phyloP scores from a whole-genome alignment of 2,797 vertebrate genomes.

The Nasua narica region DNA sequence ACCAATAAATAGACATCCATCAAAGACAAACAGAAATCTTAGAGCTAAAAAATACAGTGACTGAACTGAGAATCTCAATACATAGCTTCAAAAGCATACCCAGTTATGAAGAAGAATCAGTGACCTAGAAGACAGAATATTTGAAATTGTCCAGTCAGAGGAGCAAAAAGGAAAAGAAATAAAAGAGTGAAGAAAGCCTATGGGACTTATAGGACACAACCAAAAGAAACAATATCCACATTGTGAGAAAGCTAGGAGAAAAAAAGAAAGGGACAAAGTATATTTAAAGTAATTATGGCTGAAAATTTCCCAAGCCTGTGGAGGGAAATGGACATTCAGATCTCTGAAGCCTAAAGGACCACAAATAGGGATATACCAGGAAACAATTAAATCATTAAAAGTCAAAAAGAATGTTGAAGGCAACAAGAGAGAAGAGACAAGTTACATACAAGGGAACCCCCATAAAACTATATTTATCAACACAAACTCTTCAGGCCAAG shows the following conservation, averaged over 20 bases:
- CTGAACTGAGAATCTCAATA: neutral
- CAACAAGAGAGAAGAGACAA: neutral
- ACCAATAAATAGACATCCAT: neutral
- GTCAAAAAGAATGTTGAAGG: neutral
- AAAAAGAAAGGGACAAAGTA: neutral
- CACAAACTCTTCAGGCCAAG: neutral
- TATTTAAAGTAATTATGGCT: neutral
- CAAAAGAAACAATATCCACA: neutral
- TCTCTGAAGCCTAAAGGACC: neutral
- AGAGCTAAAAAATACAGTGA: neutral
- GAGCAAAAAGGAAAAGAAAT: neutral
- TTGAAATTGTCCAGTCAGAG: neutral
- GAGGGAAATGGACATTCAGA: neutral
- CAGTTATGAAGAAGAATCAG: neutral
- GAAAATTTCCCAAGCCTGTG: neutral
- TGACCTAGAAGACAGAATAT: neutral
- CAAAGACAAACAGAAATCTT: neutral
- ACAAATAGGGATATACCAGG: neutral
- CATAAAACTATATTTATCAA: neutral
- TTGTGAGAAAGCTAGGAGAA: neutral
- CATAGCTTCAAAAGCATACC: neutral
- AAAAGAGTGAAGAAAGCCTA: neutral
- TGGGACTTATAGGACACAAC: neutral
- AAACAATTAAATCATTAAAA: neutral
- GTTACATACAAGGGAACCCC: neutral